Evolutionary conservation across 2,888 invertebrate genomes (phyloP), one percentile per base, ranked within the genome.

Genomic region (Anorthoa munda): DNA sequence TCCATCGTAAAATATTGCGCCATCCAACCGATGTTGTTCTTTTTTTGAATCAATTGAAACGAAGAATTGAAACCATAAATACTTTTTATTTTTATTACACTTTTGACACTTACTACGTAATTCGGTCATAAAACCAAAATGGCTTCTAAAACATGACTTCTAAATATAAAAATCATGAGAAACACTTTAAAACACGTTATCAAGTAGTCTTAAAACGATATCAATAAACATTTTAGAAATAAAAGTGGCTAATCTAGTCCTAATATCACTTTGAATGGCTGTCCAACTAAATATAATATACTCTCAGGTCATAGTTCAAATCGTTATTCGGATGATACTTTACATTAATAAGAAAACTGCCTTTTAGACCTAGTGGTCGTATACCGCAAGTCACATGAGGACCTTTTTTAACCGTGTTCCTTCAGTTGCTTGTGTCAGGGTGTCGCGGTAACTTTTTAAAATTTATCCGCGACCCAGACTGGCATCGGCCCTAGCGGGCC

Each of bases 111-210:
- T 55, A 66, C 55, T 66, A 63, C 26, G 39, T 66, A 58, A 64
- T 66, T 50, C 55, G 18, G n/a, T 63, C 66, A 66, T 78, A 82
- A 63, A 82, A 78, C 0, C 48, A 39, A 70, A 72, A 80, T 65
- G 23, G 53, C 60, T 79, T 67, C 50, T 66, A 68, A 61, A 72
- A 72, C 50, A 77, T 66, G 26, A 68, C 2, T 63, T 72, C 13
- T 53, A 72, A 66, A 59, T 69, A 59, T 66, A 73, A 71, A 82
- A 72, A 45, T 67, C 50, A 2, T 55, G 23, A 78, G 65, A 68
- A 50, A 56, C 45, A 26, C 23, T 67, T 66, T 58, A 59, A 67
- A 70, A 68, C 75, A 65, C 46, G 75, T 71, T 74, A 83, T 64
- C 39, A 63, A 48, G 51, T 79, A 67, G 66, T 67, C 56, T 55